Evolutionary conservation across 2,888 invertebrate genomes (phyloP).

Genomic region (Dendrolimus pini): DNA sequence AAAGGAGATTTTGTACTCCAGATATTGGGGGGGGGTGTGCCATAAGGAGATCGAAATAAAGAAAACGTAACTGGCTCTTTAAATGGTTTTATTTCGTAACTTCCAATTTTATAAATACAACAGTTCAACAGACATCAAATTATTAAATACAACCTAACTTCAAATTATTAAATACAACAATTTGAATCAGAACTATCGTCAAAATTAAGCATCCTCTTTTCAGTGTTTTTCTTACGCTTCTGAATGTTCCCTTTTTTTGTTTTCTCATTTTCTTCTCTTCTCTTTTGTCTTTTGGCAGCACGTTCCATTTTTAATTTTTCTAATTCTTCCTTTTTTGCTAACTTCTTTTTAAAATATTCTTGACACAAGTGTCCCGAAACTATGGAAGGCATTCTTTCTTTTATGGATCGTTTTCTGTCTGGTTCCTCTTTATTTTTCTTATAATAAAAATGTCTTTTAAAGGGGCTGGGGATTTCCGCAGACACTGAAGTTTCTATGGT

Average conservation of each 20-base stretch:
- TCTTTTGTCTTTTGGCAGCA: slow-evolving; percentile 11
- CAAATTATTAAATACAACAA: no score
- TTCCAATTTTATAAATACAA: no score
- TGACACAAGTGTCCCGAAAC: slow-evolving; percentile 11
- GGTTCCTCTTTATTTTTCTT: slow-evolving; percentile 7
- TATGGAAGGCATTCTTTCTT: slow-evolving; percentile 12
- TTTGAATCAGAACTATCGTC: slow-evolving; percentile 7
- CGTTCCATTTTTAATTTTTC: slow-evolving; percentile 10
- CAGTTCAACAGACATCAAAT: no score
- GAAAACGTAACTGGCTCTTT: no score
- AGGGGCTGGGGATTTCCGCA: slow-evolving; percentile 10
- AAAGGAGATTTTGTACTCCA: no score
- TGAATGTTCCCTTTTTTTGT: slow-evolving; percentile 8
- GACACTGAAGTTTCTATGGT: slow-evolving; percentile 4
- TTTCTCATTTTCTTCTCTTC: slow-evolving; percentile 9
- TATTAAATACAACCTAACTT: no score
- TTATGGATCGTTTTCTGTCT: slow-evolving; percentile 8
- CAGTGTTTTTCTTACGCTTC: slow-evolving; percentile 7
- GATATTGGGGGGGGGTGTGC: no score
- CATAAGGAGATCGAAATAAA: no score
- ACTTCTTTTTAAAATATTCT: slow-evolving; percentile 13
- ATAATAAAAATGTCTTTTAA: slow-evolving; percentile 11
- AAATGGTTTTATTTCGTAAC: no score
- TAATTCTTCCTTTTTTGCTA: slow-evolving; percentile 12
- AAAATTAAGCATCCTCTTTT: slow-evolving; percentile 7